Base-by-base conservation (phyloP, 2,113 vertebrate species). In the Eulemur macaco region DNA sequence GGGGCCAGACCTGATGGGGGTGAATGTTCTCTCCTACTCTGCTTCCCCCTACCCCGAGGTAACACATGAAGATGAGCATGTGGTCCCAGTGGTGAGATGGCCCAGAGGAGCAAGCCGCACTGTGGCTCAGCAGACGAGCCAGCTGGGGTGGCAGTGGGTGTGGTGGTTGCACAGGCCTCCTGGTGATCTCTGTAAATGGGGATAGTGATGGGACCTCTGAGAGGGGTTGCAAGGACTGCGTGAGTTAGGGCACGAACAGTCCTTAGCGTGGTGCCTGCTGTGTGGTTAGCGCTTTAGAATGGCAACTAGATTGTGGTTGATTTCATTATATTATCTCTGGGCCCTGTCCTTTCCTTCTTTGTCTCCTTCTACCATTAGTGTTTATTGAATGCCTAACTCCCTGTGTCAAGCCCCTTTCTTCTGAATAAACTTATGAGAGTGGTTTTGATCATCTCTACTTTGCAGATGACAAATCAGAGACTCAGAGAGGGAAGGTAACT, bases 401-500 rank as follows among this genome's bases (percentile, higher is more conserved):
- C 50, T 47, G 15, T 60, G 10, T 6, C 7, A 13, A 50, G 27
- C 42, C 9, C 37, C 97, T 95, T 78, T 27, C 77, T 84, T 69
- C 42, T 5, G 31, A 3, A 17, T 39, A 71, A 78, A 27, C 89
- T 52, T 64, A 11, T 1, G 45, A 82, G 42, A n/a, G 58, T 81
- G 56, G 52, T 69, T 68, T 68, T 91, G 31, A 63, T 18, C 25
- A 27, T 60, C 29, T 83, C 45, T 45, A 29, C 45, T 87, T 82
- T 83, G n/a, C 69, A 91, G 63, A 87, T 2, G 0, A 78, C 80
- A 73, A 91, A 92, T 63, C 86, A 95, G 94, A 54, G 82, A n/a
- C 84, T 94, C 5, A 93, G 86, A 96, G 69, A 74, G 64, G 87
- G 81, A 93, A 93, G 91, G 94, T 94, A 37, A 77, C 94, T 97